Base-by-base conservation (phyloP, 2,888 invertebrate genomes). In the Clanis bilineata region DNA sequence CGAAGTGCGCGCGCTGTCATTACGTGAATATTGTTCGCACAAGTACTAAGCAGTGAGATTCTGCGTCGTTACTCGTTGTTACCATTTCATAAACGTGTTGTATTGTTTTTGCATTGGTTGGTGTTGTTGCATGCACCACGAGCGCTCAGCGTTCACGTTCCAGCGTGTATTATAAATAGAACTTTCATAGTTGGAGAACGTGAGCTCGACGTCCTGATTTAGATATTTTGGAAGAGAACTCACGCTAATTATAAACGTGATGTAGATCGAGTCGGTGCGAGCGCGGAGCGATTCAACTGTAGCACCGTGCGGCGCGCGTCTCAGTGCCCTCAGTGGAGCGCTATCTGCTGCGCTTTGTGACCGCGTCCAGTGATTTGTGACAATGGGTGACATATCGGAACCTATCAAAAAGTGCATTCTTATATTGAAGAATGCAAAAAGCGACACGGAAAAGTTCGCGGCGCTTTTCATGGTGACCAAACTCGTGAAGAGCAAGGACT, bases 401-500 rank as follows among this genome's bases (percentile, higher is more conserved):
- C 94, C 96, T 64, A 96, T 98, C 66, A 95, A 96, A 85, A 97
- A 97, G 93, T 97, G 97, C 89, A 95, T 96, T 70, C 94, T 94
- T 64, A 95, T 97, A 74, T 85, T 98, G 69, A 95, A 96, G 83
- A 94, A 94, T 76, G 96, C 97, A 10, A 94, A 94, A 74, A 96
- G 94, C 80, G 98, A 98, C 85, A 97, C 97, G 0, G 97, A 98
- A 85, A 97, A 97, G 83, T 97, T 98, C 83, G 97, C 98, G 43
- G 97, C 96, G 0, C 93, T 98, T 56, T 97, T 98, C 83, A 96
- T 98, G 95, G 97, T 98, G 58, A 97, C 98, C 2, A 98, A 98
- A 85, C 87, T 97, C 58, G 95, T 98, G 41, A 96, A 97, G 84
- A 95, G 95, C 67, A 96, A 96, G 78, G 96, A 97, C 74, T 96